These are phyloP conservation scores for Magallana nippona DNA, from an alignment of 2,888 invertebrate species.

Conservation along the genomic window DNA sequence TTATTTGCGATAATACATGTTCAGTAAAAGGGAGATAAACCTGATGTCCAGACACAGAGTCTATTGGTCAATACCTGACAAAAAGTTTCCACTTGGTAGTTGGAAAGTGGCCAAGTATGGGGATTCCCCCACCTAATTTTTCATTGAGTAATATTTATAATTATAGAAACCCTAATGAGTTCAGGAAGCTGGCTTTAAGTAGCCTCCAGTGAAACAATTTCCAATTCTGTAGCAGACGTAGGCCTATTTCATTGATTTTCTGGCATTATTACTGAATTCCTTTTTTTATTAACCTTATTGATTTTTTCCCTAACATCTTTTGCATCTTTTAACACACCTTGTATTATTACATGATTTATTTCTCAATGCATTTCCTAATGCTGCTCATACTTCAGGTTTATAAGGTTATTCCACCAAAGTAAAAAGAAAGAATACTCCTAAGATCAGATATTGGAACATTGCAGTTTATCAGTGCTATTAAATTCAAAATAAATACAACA, in stretches of 20 bases:
- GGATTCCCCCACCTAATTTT: neutral
- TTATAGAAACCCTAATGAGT: neutral
- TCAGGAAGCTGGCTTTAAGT: neutral
- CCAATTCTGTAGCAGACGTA: constrained; percentile 8
- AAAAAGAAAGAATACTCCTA: too few species aligned
- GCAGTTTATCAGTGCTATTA: too few species aligned
- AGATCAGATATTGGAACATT: constrained; percentile 7
- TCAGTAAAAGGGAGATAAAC: too few species aligned
- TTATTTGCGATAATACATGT: too few species aligned
- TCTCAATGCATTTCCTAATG: too few species aligned
- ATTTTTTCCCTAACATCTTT: constrained; percentile 10
- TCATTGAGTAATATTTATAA: neutral
- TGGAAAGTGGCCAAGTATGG: neutral
- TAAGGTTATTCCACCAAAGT: too few species aligned
- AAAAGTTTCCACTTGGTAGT: neutral
- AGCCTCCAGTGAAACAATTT: constrained; percentile 11
- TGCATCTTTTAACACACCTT: constrained; percentile 30
- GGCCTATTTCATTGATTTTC: constrained; percentile 3
- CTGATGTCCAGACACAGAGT: neutral
- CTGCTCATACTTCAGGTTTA: too few species aligned
- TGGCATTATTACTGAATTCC: neutral
- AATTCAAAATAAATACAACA: neutral
- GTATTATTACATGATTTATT: neutral
- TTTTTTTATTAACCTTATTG: constrained; percentile 28
- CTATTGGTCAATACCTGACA: neutral